A percentile compares a stretch with the other conserved stretches of the same genome.
Evolutionary conservation across 2,113 vertebrate genomes (phyloP).

Genomic region (Capra hircus): DNA sequence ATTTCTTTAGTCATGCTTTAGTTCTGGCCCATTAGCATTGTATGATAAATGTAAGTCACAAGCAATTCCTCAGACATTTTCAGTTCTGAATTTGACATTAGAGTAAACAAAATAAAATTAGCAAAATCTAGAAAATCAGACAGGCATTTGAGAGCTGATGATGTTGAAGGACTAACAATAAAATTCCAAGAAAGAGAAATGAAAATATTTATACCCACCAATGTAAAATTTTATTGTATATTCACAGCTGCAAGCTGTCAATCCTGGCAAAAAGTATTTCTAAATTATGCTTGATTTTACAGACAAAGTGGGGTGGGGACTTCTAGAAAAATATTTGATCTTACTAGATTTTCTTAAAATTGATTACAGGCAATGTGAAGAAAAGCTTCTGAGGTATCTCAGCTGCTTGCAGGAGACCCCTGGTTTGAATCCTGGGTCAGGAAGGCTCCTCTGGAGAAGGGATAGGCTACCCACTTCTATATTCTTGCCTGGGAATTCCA

Average conservation of each 20-base stretch:
- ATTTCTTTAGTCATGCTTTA: not conserved
- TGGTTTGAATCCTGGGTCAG: not conserved
- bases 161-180: not conserved
- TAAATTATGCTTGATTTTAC: constrained; percentile 19
- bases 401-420: not conserved
- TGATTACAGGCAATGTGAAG: not conserved
- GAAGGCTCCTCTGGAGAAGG: not conserved
- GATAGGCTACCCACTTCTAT: not conserved
- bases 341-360: not conserved
- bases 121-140: not conserved
- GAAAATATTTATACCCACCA: not conserved
- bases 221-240: not conserved
- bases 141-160: not conserved
- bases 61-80: not conserved
- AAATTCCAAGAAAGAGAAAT: not conserved
- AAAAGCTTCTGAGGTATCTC: not conserved
- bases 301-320: not conserved
- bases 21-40: not conserved
- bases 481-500: not conserved
- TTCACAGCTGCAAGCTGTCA: not conserved
- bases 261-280: not conserved
- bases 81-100: not conserved
- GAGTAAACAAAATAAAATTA: not conserved
- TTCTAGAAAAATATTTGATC: not conserved
- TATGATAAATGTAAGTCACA: not conserved